Evolutionary conservation across 2,888 invertebrate species (phyloP), one percentile per base, ranked within the genome.

Genomic region (Andrena flavipes): DNA sequence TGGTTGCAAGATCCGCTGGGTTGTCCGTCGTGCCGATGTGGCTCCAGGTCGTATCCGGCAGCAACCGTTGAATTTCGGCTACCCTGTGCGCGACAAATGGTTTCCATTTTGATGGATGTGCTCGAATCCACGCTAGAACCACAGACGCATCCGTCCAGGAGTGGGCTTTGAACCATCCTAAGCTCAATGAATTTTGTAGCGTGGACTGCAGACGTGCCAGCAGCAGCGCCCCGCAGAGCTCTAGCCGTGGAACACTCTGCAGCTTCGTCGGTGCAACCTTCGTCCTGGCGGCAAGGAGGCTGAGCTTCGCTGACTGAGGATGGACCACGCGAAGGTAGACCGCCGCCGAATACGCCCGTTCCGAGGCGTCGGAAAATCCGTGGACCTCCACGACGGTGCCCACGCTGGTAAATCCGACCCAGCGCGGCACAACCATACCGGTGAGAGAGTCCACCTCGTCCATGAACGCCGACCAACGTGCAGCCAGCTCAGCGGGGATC

Each of bases 41-140:
- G 0, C 35, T 23, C 74, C 74, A 74, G 10, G 16, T 65, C 5
- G 30, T 48, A 0, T 20, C 23, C 10, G 74, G 65, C 5, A 74
- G 23, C n/a, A 26, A 1, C 10, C 29, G 8, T 30, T 65, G 74
- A 5, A 74, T 42, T 6, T 20, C 16, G 2, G 74, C 56, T 30
- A 65, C 65, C 7, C 74, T 54, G 30, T 65, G 42, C 1, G 65
- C 74, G 7, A 74, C 74, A 2, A 65, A 67, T 0, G 48, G 10
- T 8, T 65, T 65, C 74, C 74, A 74, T 13, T 16, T n/a, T 2
- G 48, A 59, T 3, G 74, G 59, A 35, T 49, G 60, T 0, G 33
- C 23, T 13, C 5, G 3, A 2, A 74, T 5, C 74, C 74, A 74
- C 8, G 72, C 56, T 10, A 65, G 26, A 1, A 33, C 74, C n/a